phyloP scores from a whole-genome alignment of 2,797 vertebrate genomes.

The Mormyrus hasselquistii region DNA sequence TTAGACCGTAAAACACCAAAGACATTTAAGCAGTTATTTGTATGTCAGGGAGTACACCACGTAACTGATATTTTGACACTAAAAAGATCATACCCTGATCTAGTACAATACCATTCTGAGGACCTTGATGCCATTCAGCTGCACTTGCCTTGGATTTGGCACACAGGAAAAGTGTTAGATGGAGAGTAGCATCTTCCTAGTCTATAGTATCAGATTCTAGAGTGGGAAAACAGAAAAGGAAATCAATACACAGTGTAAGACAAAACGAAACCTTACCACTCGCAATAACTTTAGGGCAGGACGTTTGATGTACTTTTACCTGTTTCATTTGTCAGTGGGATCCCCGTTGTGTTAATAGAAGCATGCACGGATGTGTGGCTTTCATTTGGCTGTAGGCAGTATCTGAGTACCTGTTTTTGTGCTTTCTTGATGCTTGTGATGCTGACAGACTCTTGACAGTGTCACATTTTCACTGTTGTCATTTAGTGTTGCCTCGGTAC shows the following conservation, averaged over 20 bases:
- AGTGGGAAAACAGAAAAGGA: neutral
- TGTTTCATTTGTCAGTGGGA: neutral
- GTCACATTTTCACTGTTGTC: neutral
- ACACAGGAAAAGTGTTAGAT: neutral
- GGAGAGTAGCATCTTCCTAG: neutral
- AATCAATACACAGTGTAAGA: neutral
- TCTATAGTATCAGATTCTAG: neutral
- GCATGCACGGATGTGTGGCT: neutral
- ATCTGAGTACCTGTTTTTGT: neutral
- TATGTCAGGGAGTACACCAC: neutral
- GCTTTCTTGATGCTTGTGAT: neutral
- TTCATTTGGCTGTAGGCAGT: neutral
- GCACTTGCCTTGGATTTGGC: no score
- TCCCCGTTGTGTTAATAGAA: neutral
- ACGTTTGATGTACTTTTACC: neutral
- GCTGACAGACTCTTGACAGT: neutral
- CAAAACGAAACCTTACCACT: neutral
- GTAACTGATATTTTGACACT: neutral
- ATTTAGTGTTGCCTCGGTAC: neutral
- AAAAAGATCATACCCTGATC: neutral
- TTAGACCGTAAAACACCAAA: neutral
- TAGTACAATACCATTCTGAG: no score
- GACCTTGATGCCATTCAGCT: no score
- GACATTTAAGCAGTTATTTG: neutral
- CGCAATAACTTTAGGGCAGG: neutral